Base-by-base conservation (phyloP, 2,113 vertebrate species). In the Bujurquina vittata region DNA sequence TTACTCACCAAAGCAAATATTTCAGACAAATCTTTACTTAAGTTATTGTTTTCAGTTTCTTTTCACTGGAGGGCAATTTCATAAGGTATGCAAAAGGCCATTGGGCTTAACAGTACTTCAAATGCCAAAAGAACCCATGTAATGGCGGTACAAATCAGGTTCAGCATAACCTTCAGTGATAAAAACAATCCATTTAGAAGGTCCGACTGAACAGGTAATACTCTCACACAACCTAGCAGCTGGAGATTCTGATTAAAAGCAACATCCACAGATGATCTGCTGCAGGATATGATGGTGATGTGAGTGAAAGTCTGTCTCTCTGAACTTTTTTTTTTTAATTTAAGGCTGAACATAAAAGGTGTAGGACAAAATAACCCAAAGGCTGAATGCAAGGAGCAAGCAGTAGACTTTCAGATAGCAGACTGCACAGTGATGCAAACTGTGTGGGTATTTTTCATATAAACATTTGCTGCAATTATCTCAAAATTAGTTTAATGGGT, bases 181-280 rank as follows among this genome's bases (percentile, higher is more conserved):
- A 85, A 92, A 92, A 92, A 89, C 81, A 91, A 87, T 81, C 74
- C 77, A 84, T 75, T 79, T 80, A 85, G 77, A 83, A 73, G 57
- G 77, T 65, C 76, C 4, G 20, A 33, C 77, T 86, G 61, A 82
- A 85, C 78, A 67, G 83, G 77, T 61, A 87, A 87, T 80, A 59
- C 77, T 81, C 75, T 84, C 63, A 65, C 49, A 57, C 52, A 80
- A 74, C 22, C 58, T 75, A 87, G 82, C 84, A 87, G 82, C 79
- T 72, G 78, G 31, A 20, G 49, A 67, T 35, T 79, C 81, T 86
- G 84, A 90, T 88, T 77, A 85, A 88, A 89, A 58, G 37, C 65
- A 52, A 55, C 52, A 22, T 57, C 65, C 82, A 29, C 56, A 57
- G 72, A 81, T 83, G 26, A 91, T 87, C 54, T 67, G 82, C 49